phyloP scores from a whole-genome alignment of 2,113 vertebrate species.

The Rostratula benghalensis region DNA sequence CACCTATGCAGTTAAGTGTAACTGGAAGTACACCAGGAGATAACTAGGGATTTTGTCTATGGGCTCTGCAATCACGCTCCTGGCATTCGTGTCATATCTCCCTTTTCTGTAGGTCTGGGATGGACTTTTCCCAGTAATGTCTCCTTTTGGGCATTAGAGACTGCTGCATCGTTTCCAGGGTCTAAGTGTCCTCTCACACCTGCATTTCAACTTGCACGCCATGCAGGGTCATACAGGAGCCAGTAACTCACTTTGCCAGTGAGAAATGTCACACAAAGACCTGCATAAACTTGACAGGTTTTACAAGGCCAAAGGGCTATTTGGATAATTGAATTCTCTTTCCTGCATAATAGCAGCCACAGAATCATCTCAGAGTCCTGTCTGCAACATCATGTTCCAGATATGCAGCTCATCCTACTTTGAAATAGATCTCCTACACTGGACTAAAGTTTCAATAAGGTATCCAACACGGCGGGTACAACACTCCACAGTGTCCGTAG shows the following conservation, averaged over 20 bases:
- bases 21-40: background rate
- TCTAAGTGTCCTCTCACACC: background rate
- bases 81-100: background rate
- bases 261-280: background rate
- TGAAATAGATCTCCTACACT: background rate
- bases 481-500: accelerated
- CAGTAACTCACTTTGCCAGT: background rate
- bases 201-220: background rate
- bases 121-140: background rate
- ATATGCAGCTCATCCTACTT: background rate
- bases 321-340: constrained; percentile 43
- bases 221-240: background rate
- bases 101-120: background rate
- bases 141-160: constrained; percentile 1
- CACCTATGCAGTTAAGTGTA: background rate
- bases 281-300: background rate
- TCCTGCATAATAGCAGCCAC: background rate
- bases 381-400: background rate
- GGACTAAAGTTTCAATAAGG: background rate
- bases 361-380: background rate
- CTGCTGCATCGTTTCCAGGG: background rate
- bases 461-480: background rate
- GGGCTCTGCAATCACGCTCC: background rate
- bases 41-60: background rate
- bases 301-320: constrained; percentile 13